A percentile compares a stretch with the other conserved stretches of the same genome.
Evolutionary conservation across 2,888 invertebrate species (phyloP).

Genomic region (Luperina testacea): DNA sequence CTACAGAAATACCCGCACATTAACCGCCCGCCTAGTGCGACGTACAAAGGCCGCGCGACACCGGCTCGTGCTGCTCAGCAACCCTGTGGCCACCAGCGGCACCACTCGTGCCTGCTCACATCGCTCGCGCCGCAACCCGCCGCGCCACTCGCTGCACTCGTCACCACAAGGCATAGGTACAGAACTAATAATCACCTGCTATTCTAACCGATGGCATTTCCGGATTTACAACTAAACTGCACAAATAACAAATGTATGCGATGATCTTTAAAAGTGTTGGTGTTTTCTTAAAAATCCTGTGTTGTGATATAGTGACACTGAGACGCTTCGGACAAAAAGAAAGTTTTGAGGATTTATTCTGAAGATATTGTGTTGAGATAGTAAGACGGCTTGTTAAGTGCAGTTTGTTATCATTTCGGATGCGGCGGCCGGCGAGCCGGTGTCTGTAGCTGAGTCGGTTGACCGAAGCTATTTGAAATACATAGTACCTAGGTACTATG

Average conservation of each 20-base stretch:
- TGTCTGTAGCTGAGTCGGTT: constrained; percentile 42
- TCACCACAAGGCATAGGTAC: constrained; percentile 65
- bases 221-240: constrained; percentile 47
- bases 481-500: neutral
- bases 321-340: constrained; percentile 8
- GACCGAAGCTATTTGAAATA: constrained; percentile 44
- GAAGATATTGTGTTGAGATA: constrained; percentile 31
- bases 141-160: constrained; percentile 51
- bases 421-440: constrained; percentile 46
- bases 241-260: constrained; percentile 53
- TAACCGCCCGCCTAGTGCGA: constrained; percentile 80
- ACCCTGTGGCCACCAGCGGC: constrained; percentile 74
- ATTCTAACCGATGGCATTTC: constrained; percentile 50
- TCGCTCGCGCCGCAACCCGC: constrained; percentile 48
- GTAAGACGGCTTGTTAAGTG: constrained; percentile 29
- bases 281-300: constrained; percentile 51
- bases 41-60: constrained; percentile 81
- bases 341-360: constrained; percentile 23
- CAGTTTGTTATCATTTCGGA: constrained; percentile 56
- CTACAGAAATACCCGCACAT: constrained; percentile 89
- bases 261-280: constrained; percentile 51
- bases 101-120: constrained; percentile 55
- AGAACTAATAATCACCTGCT: constrained; percentile 55
- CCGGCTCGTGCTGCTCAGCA: constrained; percentile 76
- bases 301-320: constrained; percentile 60